phyloP scores from a whole-genome alignment of 2,888 invertebrate genomes.

The Oxyteleia sp. region DNA sequence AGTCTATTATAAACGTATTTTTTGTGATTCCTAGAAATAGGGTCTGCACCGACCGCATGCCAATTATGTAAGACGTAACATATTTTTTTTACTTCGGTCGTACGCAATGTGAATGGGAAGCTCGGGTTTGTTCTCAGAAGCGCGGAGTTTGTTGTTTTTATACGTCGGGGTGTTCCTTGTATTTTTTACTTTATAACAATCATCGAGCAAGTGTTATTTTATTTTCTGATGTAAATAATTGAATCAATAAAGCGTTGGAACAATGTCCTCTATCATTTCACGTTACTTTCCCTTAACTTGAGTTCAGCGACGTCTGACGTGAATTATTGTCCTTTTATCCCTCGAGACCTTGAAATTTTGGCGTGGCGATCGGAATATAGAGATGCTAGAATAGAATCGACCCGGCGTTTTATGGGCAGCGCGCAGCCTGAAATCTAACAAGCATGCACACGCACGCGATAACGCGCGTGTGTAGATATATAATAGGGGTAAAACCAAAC shows the following conservation, averaged over 20 bases:
- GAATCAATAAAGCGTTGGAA: conserved; percentile 12
- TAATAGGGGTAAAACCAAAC: conserved; percentile 25
- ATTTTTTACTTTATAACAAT: conserved; percentile 1
- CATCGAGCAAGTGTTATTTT: not conserved
- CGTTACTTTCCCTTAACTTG: conserved; percentile 17
- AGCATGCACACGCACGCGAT: conserved; percentile 17
- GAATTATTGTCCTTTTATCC: conserved; percentile 53
- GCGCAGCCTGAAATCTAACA: conserved; percentile 32
- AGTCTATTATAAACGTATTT: conserved; percentile 38
- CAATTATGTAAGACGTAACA: conserved; percentile 38
- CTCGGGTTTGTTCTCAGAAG: too few species aligned
- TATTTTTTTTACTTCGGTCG: conserved; percentile 31
- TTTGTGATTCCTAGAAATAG: conserved; percentile 40
- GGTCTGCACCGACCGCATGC: conserved; percentile 38
- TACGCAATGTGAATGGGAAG: too few species aligned
- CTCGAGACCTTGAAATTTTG: conserved; percentile 50
- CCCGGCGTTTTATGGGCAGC: conserved; percentile 45
- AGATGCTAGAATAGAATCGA: conserved; percentile 57
- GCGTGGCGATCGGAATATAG: conserved; percentile 52
- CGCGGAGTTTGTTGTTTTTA: conserved; percentile 10
- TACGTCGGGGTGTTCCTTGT: not conserved
- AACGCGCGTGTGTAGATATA: conserved; percentile 34
- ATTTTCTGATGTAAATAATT: conserved; percentile 20
- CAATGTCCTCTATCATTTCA: conserved; percentile 4
- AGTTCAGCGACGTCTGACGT: conserved; percentile 3